Conservation (phyloP, 2,888 invertebrate species). For the Ophion costatus region DNA sequence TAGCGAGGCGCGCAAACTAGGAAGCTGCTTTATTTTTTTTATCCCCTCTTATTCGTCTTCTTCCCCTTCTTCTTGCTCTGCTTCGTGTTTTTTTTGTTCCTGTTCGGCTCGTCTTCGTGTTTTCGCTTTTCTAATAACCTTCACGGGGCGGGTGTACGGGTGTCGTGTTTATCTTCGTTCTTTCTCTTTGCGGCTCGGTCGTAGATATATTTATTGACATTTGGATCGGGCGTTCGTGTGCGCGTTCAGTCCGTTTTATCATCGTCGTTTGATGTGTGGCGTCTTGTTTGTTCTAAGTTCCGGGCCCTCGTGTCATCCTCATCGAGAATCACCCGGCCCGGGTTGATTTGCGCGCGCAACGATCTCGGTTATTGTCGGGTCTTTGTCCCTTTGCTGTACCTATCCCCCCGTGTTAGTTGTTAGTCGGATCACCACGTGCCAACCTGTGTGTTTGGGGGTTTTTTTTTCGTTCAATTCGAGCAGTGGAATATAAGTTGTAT, state of each 20-base stretch:
- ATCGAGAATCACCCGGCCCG: constrained; percentile 72
- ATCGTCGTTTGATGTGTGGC: neutral
- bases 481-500: constrained; percentile 69
- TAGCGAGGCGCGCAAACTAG: neutral
- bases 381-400: constrained; percentile 75
- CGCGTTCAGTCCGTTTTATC: constrained; percentile 12
- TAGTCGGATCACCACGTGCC: constrained; percentile 80
- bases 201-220: constrained; percentile 21
- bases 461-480: constrained; percentile 73
- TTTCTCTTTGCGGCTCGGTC: constrained; percentile 10
- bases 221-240: constrained; percentile 7
- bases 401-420: constrained; percentile 80
- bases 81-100: neutral
- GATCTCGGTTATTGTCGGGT: constrained; percentile 79
- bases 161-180: constrained; percentile 7
- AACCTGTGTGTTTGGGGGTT: constrained; percentile 72
- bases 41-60: constrained; percentile 24
- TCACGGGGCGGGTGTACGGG: neutral
- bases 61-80: constrained; percentile 21
- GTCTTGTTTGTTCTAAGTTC: constrained; percentile 42
- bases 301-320: constrained; percentile 52
- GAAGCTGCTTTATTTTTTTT: neutral
- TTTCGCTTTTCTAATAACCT: neutral
- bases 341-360: constrained; percentile 76
- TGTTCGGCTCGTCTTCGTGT: neutral